Conservation (phyloP, 2,888 invertebrate genomes). For the Drosophila subquinaria region DNA sequence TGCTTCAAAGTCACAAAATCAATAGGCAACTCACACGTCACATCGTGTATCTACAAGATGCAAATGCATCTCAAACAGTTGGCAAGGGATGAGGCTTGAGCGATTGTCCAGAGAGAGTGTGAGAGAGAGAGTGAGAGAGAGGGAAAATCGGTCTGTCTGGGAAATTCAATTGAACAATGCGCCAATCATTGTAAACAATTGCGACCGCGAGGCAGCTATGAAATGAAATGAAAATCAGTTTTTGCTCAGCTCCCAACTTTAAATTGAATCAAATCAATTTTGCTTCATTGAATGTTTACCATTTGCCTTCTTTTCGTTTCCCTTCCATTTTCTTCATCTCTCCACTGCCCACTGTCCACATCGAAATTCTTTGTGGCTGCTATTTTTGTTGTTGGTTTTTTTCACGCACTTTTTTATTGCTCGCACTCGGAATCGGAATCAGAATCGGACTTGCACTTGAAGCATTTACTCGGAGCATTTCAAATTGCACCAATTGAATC, state of each 20-base stretch:
- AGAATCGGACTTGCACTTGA: neutral
- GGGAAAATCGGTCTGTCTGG: constrained; percentile 8
- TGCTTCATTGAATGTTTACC: constrained; percentile 75
- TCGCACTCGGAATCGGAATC: constrained; percentile 16
- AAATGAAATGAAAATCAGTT: constrained; percentile 58
- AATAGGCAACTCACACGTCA: constrained; percentile 17
- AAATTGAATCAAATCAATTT: constrained; percentile 79
- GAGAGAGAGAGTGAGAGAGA: too few relatives aligned
- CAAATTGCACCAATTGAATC: neutral
- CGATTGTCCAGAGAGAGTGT: neutral
- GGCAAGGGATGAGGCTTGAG: neutral
- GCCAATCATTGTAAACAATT: constrained; percentile 66
- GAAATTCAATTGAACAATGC: constrained; percentile 65
- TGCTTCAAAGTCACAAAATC: constrained; percentile 16
- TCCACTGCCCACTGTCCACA: neutral
- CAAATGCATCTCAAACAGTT: constrained; percentile 26
- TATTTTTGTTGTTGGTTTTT: constrained; percentile 14
- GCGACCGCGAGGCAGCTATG: constrained; percentile 53
- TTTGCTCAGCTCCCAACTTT: constrained; percentile 59
- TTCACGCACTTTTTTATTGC: constrained; percentile 52
- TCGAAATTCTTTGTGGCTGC: constrained; percentile 7
- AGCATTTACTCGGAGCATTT: neutral
- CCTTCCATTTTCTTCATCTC: neutral
- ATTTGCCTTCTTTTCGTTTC: constrained; percentile 46
- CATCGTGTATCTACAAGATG: constrained; percentile 33